Base-by-base conservation (phyloP, 1,140 invertebrate genomes). In the Saccostrea cuccullata region DNA sequence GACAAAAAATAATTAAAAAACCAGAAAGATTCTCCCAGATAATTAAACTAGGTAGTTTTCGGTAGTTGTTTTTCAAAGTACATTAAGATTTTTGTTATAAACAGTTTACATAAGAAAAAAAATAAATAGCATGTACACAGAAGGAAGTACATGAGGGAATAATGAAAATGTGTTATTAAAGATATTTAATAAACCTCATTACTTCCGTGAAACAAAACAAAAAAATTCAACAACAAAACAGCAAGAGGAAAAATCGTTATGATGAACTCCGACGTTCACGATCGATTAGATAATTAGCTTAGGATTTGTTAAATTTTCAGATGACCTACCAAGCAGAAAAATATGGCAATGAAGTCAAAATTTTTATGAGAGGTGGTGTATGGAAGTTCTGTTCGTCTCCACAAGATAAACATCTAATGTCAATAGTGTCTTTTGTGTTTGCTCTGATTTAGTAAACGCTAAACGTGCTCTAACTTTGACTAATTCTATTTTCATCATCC, bases 281-380 rank as follows among this genome's bases (percentile, higher is more conserved):
- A 77, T 77, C 70, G 70, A 77, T 77, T 77, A 30, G 70, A 77
- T 77, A 77, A 77, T 77, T 77, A 77, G 70, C 70, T 77, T 77
- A 77, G 70, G 70, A 77, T 77, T 77, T 77, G 70, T 77, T 30
- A 77, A 77, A 36, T 77, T 77, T 77, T 77, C 70, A 77, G 26
- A 30, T 77, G 70, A 77, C 70, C 70, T 77, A 77, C 70, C 70
- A 77, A 30, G 70, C 70, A 77, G 70, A 77, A 77, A 77, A 77
- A 77, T 77, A 77, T 77, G 70, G 70, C 70, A 30, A 77, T 77
- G 70, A 77, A 77, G 70, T 36, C 70, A 36, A 77, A 17, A 15
- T 36, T 77, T 73, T 77, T 77, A 77, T 30, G 70, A 77, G 70
- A 77, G 70, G 70, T 77, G 70, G 23, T 77, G 70, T 77, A 36